Percentiles rank a stretch among this genome's conserved stretches.
phyloP scores from a whole-genome alignment of 2,888 invertebrate species.

The Netelia fuscicornis region DNA sequence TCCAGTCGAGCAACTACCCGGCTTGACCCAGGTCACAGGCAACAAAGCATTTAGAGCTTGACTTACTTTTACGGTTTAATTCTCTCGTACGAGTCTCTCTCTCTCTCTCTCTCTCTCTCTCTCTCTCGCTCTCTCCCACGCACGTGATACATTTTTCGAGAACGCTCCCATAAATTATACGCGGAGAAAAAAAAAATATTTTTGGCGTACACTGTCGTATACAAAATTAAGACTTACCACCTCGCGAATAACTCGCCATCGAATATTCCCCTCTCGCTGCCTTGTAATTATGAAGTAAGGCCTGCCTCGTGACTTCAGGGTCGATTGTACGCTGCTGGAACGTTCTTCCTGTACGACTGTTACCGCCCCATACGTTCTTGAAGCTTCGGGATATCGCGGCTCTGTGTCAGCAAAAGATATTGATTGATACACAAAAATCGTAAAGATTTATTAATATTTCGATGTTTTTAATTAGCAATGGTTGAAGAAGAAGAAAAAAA shows the following conservation, averaged over 20 bases:
- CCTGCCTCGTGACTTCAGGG: slow-evolving; percentile 91
- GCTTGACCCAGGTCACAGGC: neutral
- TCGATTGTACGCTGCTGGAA: slow-evolving; percentile 88
- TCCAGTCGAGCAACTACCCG: neutral
- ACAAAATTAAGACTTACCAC: slow-evolving; percentile 76
- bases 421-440: neutral
- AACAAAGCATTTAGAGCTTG: neutral
- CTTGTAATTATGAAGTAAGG: slow-evolving; percentile 88
- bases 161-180: neutral
- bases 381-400: slow-evolving; percentile 91
- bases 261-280: slow-evolving; percentile 87
- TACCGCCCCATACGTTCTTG: slow-evolving; percentile 89
- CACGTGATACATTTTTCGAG: neutral
- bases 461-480: too few relatives aligned
- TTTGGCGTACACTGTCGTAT: neutral
- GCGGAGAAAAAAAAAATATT: neutral
- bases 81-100: neutral
- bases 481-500: too few relatives aligned
- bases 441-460: slow-evolving; percentile 6
- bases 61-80: slow-evolving; percentile 1
- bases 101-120: too few relatives aligned
- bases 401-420: slow-evolving; percentile 85
- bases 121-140: neutral
- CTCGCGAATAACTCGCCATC: slow-evolving; percentile 80
- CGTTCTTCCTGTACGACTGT: slow-evolving; percentile 89